A percentile compares a stretch with the other conserved stretches of the same genome.
Conservation (phyloP, 2,797 vertebrate species). For the Coendou prehensilis region DNA sequence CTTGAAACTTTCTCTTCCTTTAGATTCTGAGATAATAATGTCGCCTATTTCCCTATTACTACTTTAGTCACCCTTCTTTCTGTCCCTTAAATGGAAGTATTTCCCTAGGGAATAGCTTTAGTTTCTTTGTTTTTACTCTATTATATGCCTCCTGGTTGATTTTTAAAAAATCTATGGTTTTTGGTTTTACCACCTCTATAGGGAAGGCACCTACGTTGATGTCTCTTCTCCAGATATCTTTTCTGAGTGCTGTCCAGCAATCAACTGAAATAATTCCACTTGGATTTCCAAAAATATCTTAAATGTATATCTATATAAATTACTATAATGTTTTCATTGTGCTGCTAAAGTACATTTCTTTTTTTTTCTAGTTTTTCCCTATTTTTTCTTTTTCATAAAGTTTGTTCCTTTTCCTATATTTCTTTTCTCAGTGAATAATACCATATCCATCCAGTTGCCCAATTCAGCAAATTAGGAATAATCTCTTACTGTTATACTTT, state of each 20-base stretch:
- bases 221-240: neutral
- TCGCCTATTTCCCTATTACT: neutral
- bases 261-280: neutral
- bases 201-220: neutral
- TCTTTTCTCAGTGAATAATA: neutral
- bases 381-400: neutral
- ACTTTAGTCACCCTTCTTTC: neutral
- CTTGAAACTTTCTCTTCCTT: neutral
- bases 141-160: neutral
- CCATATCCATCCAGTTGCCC: neutral
- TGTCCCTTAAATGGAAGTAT: neutral
- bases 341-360: neutral
- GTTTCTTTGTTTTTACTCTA: neutral
- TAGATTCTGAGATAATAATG: neutral
- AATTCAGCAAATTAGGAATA: neutral
- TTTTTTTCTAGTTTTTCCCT: neutral
- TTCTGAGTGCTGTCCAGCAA: neutral
- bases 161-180: neutral
- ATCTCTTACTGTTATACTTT: neutral
- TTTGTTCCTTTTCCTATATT: neutral
- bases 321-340: neutral
- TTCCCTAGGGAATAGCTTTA: neutral
- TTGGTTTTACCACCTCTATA: neutral
- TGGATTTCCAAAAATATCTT: slow-evolving; percentile 2
- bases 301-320: neutral